These are phyloP conservation scores for Hormaphis cornu DNA, from an alignment of 1,140 invertebrate species.

Conservation along the genomic window DNA sequence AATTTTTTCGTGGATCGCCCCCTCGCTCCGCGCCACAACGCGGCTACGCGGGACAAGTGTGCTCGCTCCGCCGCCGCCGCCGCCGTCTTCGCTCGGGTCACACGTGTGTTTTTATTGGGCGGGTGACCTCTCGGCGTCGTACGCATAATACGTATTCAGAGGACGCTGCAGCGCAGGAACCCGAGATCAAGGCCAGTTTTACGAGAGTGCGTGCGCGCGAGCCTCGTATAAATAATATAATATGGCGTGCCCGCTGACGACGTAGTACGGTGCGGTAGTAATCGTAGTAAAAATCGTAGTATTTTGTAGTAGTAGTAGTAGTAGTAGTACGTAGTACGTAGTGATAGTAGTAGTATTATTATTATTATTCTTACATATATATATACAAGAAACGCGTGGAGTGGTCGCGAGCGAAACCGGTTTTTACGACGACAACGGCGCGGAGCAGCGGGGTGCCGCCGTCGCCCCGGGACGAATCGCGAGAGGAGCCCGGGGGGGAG, in stretches of 20 bases:
- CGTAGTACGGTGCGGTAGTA: not conserved
- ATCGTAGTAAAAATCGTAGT: not conserved
- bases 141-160: too few relatives aligned
- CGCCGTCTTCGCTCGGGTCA: constrained; percentile 2
- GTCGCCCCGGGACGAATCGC: too few relatives aligned
- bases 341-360: not conserved
- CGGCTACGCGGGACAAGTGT: too few relatives aligned
- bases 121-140: not conserved
- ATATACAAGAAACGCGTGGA: too few relatives aligned
- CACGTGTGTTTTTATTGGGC: constrained; percentile 29
- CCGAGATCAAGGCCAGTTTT: constrained; percentile 28
- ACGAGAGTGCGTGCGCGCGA: constrained; percentile 13
- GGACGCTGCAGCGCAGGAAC: too few relatives aligned
- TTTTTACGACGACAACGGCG: too few relatives aligned
- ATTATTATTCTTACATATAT: not conserved
- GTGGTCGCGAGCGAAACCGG: constrained; percentile 11
- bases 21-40: too few relatives aligned
- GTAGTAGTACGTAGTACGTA: not conserved
- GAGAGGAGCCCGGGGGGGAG: too few relatives aligned
- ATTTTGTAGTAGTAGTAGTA: not conserved
- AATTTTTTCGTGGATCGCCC: too few relatives aligned
- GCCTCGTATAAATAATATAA: too few relatives aligned
- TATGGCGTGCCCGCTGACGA: too few relatives aligned
- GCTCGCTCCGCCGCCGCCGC: not conserved
- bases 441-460: too few relatives aligned